These are phyloP conservation scores for Saguinus midas DNA, from an alignment of 2,113 vertebrate species.

Conservation along the genomic window DNA sequence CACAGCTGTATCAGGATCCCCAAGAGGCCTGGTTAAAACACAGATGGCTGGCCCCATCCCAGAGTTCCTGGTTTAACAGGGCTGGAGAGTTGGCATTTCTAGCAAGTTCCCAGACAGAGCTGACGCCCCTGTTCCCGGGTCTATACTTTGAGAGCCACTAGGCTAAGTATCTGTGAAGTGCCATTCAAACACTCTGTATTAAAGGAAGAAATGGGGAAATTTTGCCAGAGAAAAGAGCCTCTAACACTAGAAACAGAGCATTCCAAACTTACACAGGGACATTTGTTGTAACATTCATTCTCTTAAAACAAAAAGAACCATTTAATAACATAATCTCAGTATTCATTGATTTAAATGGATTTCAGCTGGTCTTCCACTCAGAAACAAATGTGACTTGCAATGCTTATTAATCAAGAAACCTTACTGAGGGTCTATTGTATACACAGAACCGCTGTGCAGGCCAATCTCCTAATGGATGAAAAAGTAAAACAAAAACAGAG, in stretches of 20 bases:
- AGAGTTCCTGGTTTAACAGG: background rate
- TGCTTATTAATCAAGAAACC: slow-evolving; percentile 30
- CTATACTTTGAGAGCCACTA: background rate
- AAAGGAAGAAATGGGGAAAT: background rate
- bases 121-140: background rate
- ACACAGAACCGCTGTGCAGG: background rate
- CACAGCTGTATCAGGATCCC: background rate
- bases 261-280: background rate
- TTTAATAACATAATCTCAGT: background rate
- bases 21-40: background rate
- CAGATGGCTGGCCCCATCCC: background rate
- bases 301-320: slow-evolving; percentile 23
- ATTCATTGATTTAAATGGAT: slow-evolving; percentile 42
- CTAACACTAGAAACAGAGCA: background rate
- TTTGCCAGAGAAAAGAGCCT: background rate
- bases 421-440: slow-evolving; percentile 38
- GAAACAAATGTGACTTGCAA: slow-evolving; percentile 26
- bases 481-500: slow-evolving; percentile 44
- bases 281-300: background rate
- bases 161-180: background rate
- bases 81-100: background rate
- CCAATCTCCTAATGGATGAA: slow-evolving; percentile 34
- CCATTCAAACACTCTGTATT: background rate
- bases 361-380: slow-evolving; percentile 55
- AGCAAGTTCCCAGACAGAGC: background rate